phyloP scores from a whole-genome alignment of 2,113 vertebrate species.

The Toxostoma redivivum region DNA sequence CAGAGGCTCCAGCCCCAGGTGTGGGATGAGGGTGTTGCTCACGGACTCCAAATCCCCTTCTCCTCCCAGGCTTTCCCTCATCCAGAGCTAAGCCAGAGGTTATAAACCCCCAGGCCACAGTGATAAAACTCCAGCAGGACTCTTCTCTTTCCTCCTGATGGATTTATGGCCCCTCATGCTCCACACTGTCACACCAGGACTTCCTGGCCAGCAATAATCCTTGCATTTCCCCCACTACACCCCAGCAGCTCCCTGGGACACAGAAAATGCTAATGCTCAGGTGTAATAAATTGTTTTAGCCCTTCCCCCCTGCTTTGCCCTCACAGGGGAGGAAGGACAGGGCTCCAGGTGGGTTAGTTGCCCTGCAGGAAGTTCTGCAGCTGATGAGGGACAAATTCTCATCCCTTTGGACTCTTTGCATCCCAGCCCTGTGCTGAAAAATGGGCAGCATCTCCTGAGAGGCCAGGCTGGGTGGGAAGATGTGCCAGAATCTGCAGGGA shows the following conservation, averaged over 20 bases:
- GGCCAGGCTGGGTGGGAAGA: not conserved
- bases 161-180: not conserved
- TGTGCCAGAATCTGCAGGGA: not conserved
- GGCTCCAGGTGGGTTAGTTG: not conserved
- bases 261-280: not conserved
- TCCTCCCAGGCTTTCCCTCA: not conserved
- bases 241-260: not conserved
- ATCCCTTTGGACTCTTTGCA: not conserved
- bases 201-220: fast-evolving
- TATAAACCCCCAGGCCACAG: not conserved
- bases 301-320: not conserved
- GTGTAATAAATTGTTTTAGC: not conserved
- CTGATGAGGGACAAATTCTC: not conserved
- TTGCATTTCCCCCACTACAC: fast-evolving
- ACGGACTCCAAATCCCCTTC: not conserved
- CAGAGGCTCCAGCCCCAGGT: not conserved
- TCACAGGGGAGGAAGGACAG: not conserved
- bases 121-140: not conserved
- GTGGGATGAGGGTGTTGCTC: not conserved
- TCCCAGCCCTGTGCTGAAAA: not conserved
- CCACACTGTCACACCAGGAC: not conserved
- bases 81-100: not conserved
- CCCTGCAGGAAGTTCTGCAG: not conserved
- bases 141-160: fast-evolving
- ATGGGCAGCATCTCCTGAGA: not conserved